phyloP scores from a whole-genome alignment of 1,140 invertebrate genomes.

The Gerris buenoi region DNA sequence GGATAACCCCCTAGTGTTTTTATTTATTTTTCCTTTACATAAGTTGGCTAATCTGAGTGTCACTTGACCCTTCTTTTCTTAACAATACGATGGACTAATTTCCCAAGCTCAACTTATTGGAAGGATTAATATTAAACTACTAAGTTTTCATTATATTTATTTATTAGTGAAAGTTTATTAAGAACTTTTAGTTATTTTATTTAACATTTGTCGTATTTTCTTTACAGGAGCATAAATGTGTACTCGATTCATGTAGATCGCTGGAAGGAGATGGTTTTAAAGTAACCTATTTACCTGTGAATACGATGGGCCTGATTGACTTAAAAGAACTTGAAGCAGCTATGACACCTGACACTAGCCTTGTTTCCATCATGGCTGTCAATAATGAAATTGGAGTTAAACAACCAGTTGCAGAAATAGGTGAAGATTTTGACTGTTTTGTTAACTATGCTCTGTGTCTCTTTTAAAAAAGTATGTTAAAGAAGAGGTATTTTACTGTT shows the following conservation, averaged over 20 bases:
- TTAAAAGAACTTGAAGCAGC: constrained; percentile 63
- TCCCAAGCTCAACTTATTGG: neutral
- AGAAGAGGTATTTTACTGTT: too few species aligned
- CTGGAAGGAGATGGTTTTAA: constrained; percentile 90
- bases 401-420: constrained; percentile 88
- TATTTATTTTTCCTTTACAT: too few species aligned
- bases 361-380: constrained; percentile 94
- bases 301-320: constrained; percentile 74
- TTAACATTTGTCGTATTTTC: constrained; percentile 13
- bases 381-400: constrained; percentile 99
- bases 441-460: too few species aligned
- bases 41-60: too few species aligned
- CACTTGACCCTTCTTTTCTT: too few species aligned
- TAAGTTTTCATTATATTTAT: neutral
- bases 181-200: constrained; percentile 6
- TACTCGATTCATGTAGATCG: constrained; percentile 90
- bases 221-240: constrained; percentile 93
- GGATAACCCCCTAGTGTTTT: too few species aligned
- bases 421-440: too few species aligned
- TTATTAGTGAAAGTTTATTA: neutral
- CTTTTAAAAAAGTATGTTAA: too few species aligned
- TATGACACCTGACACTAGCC: constrained; percentile 76
- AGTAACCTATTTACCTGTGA: constrained; percentile 90
- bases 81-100: too few species aligned
- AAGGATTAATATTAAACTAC: too few species aligned